phyloP scores from a whole-genome alignment of 2,888 invertebrate genomes.

The Ophraella communa region DNA sequence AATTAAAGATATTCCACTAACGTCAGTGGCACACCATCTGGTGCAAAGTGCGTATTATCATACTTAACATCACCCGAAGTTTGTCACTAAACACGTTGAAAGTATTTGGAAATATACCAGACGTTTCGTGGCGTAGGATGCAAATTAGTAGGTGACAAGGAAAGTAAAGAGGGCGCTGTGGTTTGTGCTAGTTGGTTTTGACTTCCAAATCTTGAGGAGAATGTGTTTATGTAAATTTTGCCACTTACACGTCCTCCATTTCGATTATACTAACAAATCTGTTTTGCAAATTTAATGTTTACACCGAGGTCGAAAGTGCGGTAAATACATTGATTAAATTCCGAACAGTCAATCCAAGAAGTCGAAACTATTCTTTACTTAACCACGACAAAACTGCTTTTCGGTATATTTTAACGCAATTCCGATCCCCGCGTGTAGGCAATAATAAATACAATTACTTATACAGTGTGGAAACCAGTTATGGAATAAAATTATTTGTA shows the following conservation, averaged over 20 bases:
- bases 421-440: too few relatives aligned
- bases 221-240: conserved; percentile 47
- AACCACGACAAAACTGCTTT: too few relatives aligned
- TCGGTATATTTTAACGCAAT: too few relatives aligned
- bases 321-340: background rate
- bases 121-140: conserved; percentile 15
- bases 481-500: too few relatives aligned
- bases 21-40: conserved; percentile 24
- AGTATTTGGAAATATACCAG: background rate
- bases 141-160: conserved; percentile 12
- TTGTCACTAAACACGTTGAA: conserved; percentile 39
- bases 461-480: too few relatives aligned
- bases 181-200: conserved; percentile 9
- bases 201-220: conserved; percentile 37
- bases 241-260: conserved; percentile 36
- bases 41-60: conserved; percentile 39
- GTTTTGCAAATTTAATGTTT: background rate
- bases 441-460: too few relatives aligned
- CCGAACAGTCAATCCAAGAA: background rate
- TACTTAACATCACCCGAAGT: conserved; percentile 41
- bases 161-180: background rate
- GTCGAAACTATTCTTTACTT: too few relatives aligned
- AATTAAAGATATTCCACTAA: conserved; percentile 13
- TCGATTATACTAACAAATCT: conserved; percentile 43
- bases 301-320: background rate